These are phyloP conservation scores for Antedon mediterranea DNA, from an alignment of 53 echinoderm and acorn worm species.

Conservation along the genomic window DNA sequence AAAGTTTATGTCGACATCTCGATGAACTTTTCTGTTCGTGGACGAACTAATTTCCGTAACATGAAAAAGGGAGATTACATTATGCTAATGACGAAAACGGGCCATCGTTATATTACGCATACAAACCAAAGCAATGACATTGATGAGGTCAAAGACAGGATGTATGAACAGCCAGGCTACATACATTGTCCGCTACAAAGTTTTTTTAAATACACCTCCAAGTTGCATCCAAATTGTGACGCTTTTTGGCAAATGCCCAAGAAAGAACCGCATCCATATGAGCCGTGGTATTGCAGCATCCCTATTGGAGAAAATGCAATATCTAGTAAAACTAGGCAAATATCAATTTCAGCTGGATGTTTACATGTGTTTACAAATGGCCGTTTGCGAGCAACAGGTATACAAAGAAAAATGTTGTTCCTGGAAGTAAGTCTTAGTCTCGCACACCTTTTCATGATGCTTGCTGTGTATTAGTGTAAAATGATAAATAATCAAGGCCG, in stretches of 20 bases:
- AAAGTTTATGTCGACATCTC: slow-evolving; percentile 16
- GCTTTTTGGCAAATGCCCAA: slow-evolving; percentile 5
- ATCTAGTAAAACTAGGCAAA: slow-evolving; percentile 4
- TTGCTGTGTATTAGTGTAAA: too few relatives aligned
- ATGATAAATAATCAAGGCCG: too few relatives aligned
- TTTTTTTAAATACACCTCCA: slow-evolving; percentile 3
- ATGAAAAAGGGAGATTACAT: slow-evolving; percentile 25
- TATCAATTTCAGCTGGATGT: slow-evolving; percentile 3
- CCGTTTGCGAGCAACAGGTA: background rate
- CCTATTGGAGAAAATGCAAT: background rate
- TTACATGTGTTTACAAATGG: background rate
- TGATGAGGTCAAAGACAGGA: background rate
- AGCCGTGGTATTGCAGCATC: background rate
- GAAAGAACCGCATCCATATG: background rate
- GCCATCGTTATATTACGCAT: slow-evolving; percentile 15
- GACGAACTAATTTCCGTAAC: slow-evolving; percentile 22
- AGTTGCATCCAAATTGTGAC: background rate
- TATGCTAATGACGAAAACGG: slow-evolving; percentile 4
- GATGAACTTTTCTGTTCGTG: slow-evolving; percentile 4
- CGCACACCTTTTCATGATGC: too few relatives aligned
- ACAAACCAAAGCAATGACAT: background rate
- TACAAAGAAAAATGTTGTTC: background rate
- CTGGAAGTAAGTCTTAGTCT: background rate
- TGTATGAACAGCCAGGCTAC: slow-evolving; percentile 5
- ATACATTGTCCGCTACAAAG: background rate